Evolutionary conservation across 2,113 vertebrate species (phyloP), one percentile per base, ranked within the genome.

Genomic region (Chascanopsetta lugubris): DNA sequence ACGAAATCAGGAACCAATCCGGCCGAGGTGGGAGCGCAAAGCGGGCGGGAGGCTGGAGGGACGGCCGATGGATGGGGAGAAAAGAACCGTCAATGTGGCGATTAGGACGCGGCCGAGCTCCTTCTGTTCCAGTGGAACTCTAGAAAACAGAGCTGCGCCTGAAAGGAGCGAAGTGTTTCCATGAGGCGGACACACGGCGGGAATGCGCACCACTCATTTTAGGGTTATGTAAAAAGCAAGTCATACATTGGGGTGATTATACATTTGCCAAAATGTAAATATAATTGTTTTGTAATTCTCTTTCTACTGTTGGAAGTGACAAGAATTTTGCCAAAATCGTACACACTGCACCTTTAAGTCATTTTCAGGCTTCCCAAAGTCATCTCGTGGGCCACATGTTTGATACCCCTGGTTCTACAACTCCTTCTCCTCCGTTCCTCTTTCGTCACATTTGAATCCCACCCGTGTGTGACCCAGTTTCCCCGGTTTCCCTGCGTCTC

Each of bases 11-110:
- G 48, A n/a, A 55, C 4, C 3, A 24, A 62, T 34, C 25, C 29
- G 25, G 36, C 51, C 51, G 55, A 63, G 76, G 38, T 54, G 12
- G 40, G 79, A 85, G 81, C 72, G 59, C 60, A 60, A 32, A 73
- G 68, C 54, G 32, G 69, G 75, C 71, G 69, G 73, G 75, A 62
- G 72, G 63, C 66, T 69, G 78, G 74, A 76, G 83, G 74, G 77
- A n/a, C n/a, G n/a, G n/a, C n/a, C n/a, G n/a, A n/a, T n/a, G 46
- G 60, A 57, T 65, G 11, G 43, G 22, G 72, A 83, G 84, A 73
- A 78, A 82, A 79, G 84, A 82, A 82, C 46, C 30, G 61, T 61
- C 70, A 70, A 69, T 77, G 58, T 22, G 46, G 79, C 79, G 83
- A 87, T 87, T 87, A 83, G 57, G 59, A 76, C 36, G 70, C 75